Conservation (phyloP, 1,140 invertebrate species). For the Rhynchophorus ferrugineus region DNA sequence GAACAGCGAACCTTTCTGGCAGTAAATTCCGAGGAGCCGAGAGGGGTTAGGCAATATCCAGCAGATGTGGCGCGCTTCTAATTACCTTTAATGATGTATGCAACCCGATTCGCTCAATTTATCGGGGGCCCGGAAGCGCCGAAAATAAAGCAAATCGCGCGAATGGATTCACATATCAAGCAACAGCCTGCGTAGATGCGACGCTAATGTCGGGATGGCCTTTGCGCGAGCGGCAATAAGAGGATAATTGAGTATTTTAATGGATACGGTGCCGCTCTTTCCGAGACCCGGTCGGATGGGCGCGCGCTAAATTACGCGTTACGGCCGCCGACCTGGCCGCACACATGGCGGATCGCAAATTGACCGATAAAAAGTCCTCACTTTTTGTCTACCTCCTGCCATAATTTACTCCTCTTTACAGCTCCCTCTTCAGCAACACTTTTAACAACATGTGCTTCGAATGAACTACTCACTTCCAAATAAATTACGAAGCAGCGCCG, state of each 20-base stretch:
- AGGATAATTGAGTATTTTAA: conserved; percentile 23
- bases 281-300: neutral
- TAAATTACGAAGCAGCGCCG: too few relatives aligned
- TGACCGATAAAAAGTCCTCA: neutral
- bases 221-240: conserved; percentile 16
- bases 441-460: too few relatives aligned
- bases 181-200: conserved; percentile 22
- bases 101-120: conserved; percentile 23
- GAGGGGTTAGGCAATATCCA: conserved; percentile 9
- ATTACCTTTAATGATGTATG: conserved; percentile 26
- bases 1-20: neutral
- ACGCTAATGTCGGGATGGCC: conserved; percentile 17
- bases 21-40: neutral
- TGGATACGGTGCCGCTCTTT: neutral
- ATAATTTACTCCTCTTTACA: too few relatives aligned
- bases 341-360: neutral
- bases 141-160: conserved; percentile 25
- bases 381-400: too few relatives aligned
- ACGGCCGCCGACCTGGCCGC: neutral
- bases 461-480: too few relatives aligned
- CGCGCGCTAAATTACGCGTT: too few relatives aligned
- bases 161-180: conserved; percentile 26
- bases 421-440: too few relatives aligned
- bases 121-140: conserved; percentile 15
- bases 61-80: conserved; percentile 17